Evolutionary conservation across 2,888 invertebrate species (phyloP).

Genomic region (Odontothrips loti): DNA sequence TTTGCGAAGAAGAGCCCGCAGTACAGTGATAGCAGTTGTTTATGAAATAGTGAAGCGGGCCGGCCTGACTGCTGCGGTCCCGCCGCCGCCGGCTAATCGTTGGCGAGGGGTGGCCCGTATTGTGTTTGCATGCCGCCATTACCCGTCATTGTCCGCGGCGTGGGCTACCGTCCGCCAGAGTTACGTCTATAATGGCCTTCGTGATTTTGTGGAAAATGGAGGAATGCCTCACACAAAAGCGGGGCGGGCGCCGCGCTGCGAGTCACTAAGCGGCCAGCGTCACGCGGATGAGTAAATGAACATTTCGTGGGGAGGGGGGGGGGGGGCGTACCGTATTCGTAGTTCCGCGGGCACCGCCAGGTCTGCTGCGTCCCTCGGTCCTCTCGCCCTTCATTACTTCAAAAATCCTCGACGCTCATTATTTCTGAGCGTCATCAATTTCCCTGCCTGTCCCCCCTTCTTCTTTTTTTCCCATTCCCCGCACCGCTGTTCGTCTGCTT

Average conservation of each 20-base stretch:
- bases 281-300: neutral
- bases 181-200: constrained; percentile 23
- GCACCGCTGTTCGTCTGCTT: neutral
- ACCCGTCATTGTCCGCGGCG: neutral
- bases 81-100: constrained; percentile 15
- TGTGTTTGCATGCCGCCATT: constrained; percentile 19
- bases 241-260: neutral
- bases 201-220: constrained; percentile 20
- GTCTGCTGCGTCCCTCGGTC: neutral
- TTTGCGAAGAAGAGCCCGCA: neutral
- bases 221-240: constrained; percentile 2
- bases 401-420: constrained; percentile 5
- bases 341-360: neutral
- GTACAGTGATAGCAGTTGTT: neutral
- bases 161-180: too few relatives aligned
- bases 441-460: neutral
- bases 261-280: constrained; percentile 9
- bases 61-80: too few relatives aligned
- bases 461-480: neutral
- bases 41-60: too few relatives aligned
- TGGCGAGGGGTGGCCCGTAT: neutral
- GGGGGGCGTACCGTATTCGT: neutral
- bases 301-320: neutral
- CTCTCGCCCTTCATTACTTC: neutral
- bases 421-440: constrained; percentile 22